Conservation (phyloP, 2,797 vertebrate species). For the Carapus acus region DNA sequence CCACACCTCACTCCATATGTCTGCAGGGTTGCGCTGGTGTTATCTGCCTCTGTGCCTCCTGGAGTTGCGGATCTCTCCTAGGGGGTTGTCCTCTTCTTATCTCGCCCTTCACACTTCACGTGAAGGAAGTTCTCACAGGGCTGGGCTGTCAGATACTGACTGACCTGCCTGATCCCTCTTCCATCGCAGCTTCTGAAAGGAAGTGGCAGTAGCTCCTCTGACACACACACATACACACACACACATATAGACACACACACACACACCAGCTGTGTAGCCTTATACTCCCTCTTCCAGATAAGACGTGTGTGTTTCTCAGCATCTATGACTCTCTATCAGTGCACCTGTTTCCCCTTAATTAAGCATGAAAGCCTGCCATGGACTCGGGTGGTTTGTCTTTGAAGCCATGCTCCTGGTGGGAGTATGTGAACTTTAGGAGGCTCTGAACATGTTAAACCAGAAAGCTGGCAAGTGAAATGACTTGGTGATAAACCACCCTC, state of each 20-base stretch:
- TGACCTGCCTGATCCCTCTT: constrained; percentile 44
- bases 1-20: too few relatives aligned
- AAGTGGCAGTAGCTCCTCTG: constrained; percentile 24
- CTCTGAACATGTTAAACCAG: constrained; percentile 34
- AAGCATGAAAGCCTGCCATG: constrained; percentile 35
- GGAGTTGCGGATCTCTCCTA: constrained; percentile 41
- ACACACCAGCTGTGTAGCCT: neutral
- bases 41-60: constrained; percentile 18
- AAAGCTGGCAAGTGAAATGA: constrained; percentile 43
- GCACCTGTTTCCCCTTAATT: constrained; percentile 55
- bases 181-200: constrained; percentile 31
- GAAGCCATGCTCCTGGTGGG: constrained; percentile 35
- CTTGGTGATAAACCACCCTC: constrained; percentile 21
- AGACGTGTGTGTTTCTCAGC: constrained; percentile 9
- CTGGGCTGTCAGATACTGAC: constrained; percentile 52
- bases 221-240: constrained; percentile 12
- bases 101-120: constrained; percentile 48
- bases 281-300: constrained; percentile 8
- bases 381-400: constrained; percentile 35
- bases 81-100: constrained; percentile 56
- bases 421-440: constrained; percentile 30
- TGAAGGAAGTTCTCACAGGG: constrained; percentile 52
- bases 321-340: neutral
- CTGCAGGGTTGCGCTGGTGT: too few relatives aligned
- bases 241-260: too few relatives aligned